Conservation (phyloP, 2,113 vertebrate genomes). For the Henicopernis longicauda region DNA sequence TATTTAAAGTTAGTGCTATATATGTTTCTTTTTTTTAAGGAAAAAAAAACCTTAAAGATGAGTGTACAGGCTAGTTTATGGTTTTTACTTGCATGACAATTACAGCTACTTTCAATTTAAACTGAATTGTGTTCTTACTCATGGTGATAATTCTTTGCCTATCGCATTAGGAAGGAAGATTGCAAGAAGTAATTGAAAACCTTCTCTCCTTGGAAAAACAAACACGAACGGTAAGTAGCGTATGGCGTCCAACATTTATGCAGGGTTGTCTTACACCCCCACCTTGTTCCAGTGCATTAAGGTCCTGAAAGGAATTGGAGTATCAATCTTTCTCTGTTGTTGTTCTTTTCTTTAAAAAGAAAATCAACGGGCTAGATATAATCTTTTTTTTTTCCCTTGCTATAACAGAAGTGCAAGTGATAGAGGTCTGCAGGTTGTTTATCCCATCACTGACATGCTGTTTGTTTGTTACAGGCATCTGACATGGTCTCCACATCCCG, state of each 20-base stretch:
- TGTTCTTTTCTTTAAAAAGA: not conserved
- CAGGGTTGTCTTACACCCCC: not conserved
- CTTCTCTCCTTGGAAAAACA: conserved; percentile 96
- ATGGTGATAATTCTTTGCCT: not conserved
- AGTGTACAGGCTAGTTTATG: not conserved
- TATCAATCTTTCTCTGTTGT: not conserved
- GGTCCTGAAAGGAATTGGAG: not conserved
- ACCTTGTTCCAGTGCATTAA: not conserved
- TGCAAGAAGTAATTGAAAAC: conserved; percentile 95
- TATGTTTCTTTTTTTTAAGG: not conserved
- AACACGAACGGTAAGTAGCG: conserved; percentile 88
- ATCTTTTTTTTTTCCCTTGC: not conserved
- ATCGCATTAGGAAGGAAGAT: conserved; percentile 85
- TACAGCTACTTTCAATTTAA: not conserved
- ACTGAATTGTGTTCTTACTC: not conserved
- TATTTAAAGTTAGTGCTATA: not conserved
- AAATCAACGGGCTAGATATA: not conserved
- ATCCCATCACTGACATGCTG: not conserved
- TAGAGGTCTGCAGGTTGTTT: not conserved
- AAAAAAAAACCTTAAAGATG: not conserved
- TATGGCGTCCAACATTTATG: not conserved
- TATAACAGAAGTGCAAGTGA: not conserved
- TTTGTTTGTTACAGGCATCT: conserved; percentile 81
- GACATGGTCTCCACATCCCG: conserved; percentile 98
- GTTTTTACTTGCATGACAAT: not conserved